phyloP scores from a whole-genome alignment of 2,797 vertebrate genomes.

The Chrysolophus pictus region DNA sequence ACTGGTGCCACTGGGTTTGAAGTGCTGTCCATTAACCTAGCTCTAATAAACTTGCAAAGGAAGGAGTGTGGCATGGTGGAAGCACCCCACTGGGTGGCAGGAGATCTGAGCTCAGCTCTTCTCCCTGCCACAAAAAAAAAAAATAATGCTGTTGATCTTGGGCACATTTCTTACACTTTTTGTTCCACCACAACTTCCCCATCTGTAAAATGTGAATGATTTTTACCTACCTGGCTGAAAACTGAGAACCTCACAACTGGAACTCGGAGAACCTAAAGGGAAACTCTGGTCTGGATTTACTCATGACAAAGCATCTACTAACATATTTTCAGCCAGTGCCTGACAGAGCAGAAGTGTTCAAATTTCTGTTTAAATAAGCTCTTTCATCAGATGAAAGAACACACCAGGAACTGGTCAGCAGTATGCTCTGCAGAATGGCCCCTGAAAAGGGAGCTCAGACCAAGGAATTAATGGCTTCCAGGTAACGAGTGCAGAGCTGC shows the following conservation, averaged over 20 bases:
- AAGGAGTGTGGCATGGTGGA: background rate
- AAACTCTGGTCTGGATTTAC: constrained; percentile 45
- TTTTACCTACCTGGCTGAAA: constrained; percentile 67
- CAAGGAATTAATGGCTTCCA: constrained; percentile 8
- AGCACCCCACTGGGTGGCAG: constrained; percentile 22
- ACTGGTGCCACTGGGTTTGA: constrained; percentile 28
- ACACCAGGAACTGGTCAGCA: constrained; percentile 56
- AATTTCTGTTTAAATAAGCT: constrained; percentile 58
- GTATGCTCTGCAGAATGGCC: background rate
- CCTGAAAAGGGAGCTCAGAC: background rate
- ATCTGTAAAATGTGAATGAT: constrained; percentile 16
- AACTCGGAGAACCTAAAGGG: constrained; percentile 36
- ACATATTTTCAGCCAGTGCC: constrained; percentile 8
- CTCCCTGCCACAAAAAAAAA: background rate
- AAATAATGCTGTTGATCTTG: constrained; percentile 37
- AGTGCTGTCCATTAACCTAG: background rate
- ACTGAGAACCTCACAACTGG: constrained; percentile 31
- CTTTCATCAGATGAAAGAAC: constrained; percentile 68
- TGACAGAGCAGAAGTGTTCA: constrained; percentile 33
- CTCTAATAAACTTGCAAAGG: background rate
- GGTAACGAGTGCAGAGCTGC: background rate
- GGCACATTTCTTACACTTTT: background rate
- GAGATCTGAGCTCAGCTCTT: constrained; percentile 34
- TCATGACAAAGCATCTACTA: constrained; percentile 47
- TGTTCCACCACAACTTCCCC: constrained; percentile 46